Evolutionary conservation across 1,140 invertebrate species (phyloP).

Genomic region (Drosophila sturtevanti): DNA sequence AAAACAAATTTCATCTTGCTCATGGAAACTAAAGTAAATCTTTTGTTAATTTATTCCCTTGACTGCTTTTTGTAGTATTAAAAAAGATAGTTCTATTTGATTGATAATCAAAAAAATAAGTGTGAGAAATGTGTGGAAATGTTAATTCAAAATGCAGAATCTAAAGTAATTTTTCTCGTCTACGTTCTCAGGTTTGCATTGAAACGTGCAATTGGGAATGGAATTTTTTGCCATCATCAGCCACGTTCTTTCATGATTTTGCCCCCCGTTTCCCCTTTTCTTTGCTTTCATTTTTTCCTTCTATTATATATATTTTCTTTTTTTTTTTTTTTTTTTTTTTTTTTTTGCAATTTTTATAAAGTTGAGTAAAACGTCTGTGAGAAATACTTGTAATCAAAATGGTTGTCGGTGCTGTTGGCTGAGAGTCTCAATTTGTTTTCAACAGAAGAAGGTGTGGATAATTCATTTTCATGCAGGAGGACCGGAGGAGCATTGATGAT

Average conservation of each 20-base stretch:
- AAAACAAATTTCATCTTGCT: no score
- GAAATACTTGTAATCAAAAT: constrained; percentile 73
- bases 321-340: neutral
- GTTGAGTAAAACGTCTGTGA: constrained; percentile 61
- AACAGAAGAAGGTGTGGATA: constrained; percentile 73
- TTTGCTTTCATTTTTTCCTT: no score
- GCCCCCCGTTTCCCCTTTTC: constrained; percentile 3
- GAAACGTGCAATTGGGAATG: constrained; percentile 62
- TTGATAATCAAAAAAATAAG: neutral
- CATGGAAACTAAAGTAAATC: neutral
- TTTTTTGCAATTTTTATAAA: constrained; percentile 40
- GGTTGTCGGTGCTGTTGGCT: constrained; percentile 22
- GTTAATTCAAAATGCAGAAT: constrained; percentile 34
- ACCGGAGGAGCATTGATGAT: constrained; percentile 11
- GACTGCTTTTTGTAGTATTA: neutral
- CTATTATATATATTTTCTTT: neutral
- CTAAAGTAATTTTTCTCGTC: constrained; percentile 23
- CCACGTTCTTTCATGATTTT: constrained; percentile 14
- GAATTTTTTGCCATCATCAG: constrained; percentile 50
- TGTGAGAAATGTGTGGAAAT: constrained; percentile 1
- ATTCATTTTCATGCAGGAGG: constrained; percentile 51
- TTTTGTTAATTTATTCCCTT: neutral
- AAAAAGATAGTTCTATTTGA: neutral
- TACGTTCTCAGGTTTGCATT: constrained; percentile 30
- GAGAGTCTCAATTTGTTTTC: constrained; percentile 24